Conservation (phyloP, 2,797 vertebrate species). For the Cirrhinus molitorella region DNA sequence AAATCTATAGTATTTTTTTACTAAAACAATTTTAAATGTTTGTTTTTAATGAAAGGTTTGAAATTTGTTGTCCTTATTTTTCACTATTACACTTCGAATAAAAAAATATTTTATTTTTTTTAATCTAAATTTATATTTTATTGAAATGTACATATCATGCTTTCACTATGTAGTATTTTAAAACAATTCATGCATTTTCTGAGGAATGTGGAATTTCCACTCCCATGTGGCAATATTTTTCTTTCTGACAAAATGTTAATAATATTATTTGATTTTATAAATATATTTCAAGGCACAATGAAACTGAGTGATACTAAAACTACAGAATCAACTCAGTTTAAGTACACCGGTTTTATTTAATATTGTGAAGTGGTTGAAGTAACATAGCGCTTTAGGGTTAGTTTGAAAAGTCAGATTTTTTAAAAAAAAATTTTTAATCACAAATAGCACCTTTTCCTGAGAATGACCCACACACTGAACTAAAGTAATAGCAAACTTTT, state of each 20-base stretch:
- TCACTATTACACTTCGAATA: not conserved
- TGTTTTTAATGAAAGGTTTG: not conserved
- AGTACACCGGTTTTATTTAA: not conserved
- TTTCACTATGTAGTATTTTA: not conserved
- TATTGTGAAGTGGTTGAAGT: not conserved
- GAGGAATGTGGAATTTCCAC: slow-evolving; percentile 1
- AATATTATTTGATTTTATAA: not conserved
- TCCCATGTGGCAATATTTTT: not conserved
- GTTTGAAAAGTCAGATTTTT: slow-evolving; percentile 22
- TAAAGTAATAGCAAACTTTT: not conserved
- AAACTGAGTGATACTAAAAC: not conserved
- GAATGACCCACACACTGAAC: slow-evolving; percentile 1
- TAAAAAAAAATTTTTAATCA: not conserved
- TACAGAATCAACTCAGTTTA: not conserved
- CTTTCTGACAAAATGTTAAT: not conserved
- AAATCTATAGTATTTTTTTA: not conserved
- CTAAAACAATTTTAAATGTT: not conserved
- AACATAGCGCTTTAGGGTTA: not conserved
- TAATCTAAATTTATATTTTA: not conserved
- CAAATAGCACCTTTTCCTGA: slow-evolving; percentile 6
- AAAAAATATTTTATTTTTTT: not conserved
- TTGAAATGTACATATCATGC: not conserved
- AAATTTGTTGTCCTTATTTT: not conserved
- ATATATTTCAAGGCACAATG: slow-evolving; percentile 1
- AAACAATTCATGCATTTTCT: not conserved